These are phyloP conservation scores for Sphaeridia pumilis DNA, from an alignment of 2,888 invertebrate genomes.

Conservation along the genomic window DNA sequence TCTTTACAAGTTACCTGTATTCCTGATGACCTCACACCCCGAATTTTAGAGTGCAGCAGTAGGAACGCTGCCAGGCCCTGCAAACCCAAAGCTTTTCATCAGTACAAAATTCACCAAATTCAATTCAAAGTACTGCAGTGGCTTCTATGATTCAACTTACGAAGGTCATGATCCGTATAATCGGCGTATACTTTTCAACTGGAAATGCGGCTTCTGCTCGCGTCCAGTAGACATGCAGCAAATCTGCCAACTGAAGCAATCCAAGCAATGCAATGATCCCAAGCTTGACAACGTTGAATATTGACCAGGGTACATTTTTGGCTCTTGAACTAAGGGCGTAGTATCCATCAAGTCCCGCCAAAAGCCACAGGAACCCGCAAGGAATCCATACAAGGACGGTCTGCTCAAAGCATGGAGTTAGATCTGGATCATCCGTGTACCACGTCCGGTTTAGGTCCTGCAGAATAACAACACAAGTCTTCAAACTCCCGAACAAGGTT, in stretches of 20 bases:
- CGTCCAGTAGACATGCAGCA: slow-evolving; percentile 10
- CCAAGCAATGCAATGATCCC: slow-evolving; percentile 15
- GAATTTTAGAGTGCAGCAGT: slow-evolving; percentile 41
- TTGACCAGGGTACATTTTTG: slow-evolving; percentile 29
- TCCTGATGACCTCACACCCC: slow-evolving; percentile 45
- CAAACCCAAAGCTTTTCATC: too few species aligned
- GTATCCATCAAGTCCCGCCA: slow-evolving; percentile 53
- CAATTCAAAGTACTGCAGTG: too few species aligned
- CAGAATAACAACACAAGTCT: slow-evolving; percentile 26
- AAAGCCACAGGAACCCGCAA: slow-evolving; percentile 68
- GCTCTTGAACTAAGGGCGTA: slow-evolving; percentile 23
- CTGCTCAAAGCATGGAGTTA: slow-evolving; percentile 84
- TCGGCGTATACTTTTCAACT: slow-evolving; percentile 64
- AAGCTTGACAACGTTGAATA: slow-evolving; percentile 14
- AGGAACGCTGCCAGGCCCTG: slow-evolving; percentile 40
- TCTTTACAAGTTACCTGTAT: too few species aligned
- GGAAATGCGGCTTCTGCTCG: slow-evolving; percentile 42
- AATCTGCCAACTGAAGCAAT: slow-evolving; percentile 14
- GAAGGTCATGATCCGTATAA: slow-evolving; percentile 62
- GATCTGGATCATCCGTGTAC: slow-evolving; percentile 66
- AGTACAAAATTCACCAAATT: too few species aligned
- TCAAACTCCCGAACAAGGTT: too few species aligned
- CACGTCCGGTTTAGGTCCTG: slow-evolving; percentile 67
- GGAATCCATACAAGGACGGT: slow-evolving; percentile 82
- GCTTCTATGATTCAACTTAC: too few species aligned